These are phyloP conservation scores for Pandion haliaetus DNA, from an alignment of 2,113 vertebrate genomes.

Conservation along the genomic window DNA sequence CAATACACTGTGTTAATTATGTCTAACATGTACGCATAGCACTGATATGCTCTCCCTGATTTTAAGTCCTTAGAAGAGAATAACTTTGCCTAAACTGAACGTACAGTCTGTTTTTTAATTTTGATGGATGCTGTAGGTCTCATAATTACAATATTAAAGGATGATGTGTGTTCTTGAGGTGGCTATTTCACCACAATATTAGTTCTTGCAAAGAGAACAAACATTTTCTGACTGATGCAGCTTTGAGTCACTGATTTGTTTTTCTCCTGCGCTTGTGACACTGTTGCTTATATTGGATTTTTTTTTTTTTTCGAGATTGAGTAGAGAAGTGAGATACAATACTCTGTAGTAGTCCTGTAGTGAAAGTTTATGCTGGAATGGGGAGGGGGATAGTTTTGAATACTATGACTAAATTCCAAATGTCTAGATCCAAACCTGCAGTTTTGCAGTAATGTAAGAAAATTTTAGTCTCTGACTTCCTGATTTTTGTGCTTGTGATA, in stretches of 20 bases:
- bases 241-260: conserved; percentile 13
- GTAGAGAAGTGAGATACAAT: not conserved
- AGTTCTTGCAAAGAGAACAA: not conserved
- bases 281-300: not conserved
- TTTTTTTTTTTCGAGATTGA: not conserved
- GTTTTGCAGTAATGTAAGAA: not conserved
- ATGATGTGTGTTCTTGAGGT: not conserved
- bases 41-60: not conserved
- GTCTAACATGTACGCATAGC: not conserved
- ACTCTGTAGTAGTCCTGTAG: not conserved
- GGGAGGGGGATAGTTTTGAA: not conserved
- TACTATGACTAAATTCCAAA: not conserved
- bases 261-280: not conserved
- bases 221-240: not conserved
- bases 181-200: not conserved
- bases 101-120: not conserved
- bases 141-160: not conserved
- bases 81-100: not conserved
- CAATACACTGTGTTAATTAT: not conserved
- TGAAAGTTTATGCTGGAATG: not conserved
- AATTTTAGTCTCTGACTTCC: not conserved
- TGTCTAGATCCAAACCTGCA: not conserved
- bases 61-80: not conserved
- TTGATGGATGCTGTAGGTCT: not conserved
- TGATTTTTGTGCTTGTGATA: not conserved